Conservation (phyloP, 2,888 invertebrate species). For the Athalia rosae region DNA sequence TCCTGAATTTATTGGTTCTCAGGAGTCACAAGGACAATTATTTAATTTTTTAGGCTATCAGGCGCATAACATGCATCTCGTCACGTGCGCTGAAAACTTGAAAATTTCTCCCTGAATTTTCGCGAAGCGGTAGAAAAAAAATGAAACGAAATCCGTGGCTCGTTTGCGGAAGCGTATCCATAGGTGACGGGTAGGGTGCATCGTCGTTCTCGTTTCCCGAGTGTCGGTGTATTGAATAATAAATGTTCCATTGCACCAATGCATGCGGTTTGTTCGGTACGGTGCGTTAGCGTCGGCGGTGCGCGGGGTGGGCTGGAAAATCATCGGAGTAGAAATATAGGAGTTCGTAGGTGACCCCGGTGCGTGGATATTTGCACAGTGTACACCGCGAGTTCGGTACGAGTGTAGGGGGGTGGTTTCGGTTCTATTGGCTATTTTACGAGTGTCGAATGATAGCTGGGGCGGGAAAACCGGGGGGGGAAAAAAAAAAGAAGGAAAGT, state of each 20-base stretch:
- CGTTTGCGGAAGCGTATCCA: neutral
- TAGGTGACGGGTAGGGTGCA: neutral
- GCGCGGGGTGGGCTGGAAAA: slow-evolving; percentile 12
- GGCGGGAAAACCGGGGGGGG: neutral
- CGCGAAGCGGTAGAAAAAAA: too few species aligned
- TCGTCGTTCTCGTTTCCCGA: neutral
- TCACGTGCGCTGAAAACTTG: too few species aligned
- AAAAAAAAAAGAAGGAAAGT: neutral
- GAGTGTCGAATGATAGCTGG: slow-evolving; percentile 31
- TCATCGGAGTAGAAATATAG: slow-evolving; percentile 33
- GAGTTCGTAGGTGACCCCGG: too few species aligned
- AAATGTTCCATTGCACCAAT: slow-evolving; percentile 52
- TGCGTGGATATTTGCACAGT: too few species aligned
- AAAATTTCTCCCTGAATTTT: too few species aligned
- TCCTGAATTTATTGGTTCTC: too few species aligned
- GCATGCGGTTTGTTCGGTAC: neutral
- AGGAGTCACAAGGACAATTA: too few species aligned
- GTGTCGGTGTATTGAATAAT: slow-evolving; percentile 59
- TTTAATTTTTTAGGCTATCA: too few species aligned
- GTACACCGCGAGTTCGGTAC: neutral
- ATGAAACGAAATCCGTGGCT: neutral
- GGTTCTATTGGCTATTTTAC: slow-evolving; percentile 54
- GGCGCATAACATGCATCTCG: too few species aligned
- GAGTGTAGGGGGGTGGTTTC: slow-evolving; percentile 44
- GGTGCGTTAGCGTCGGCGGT: too few species aligned